These are phyloP conservation scores for Glandiceps talaboti DNA, from an alignment of 53 echinoderm and acorn worm species.

Conservation along the genomic window DNA sequence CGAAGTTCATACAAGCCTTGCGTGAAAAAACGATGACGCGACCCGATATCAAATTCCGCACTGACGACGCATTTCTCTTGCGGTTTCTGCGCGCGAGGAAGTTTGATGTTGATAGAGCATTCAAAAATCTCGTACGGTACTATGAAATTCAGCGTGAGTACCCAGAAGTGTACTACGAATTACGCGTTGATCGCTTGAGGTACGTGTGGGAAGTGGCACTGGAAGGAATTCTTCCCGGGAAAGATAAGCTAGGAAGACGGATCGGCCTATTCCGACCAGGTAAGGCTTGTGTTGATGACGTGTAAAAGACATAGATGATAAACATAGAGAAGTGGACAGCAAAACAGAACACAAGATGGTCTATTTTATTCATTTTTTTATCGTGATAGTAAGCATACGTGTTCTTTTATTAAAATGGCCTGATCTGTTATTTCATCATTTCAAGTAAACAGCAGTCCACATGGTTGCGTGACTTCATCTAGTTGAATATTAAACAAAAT, in stretches of 20 bases:
- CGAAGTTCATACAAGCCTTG: slow-evolving; percentile 37
- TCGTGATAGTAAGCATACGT: too few species aligned
- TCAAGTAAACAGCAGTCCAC: too few species aligned
- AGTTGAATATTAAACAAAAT: too few species aligned
- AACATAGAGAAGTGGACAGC: too few species aligned
- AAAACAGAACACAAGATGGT: too few species aligned
- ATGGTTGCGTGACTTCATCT: too few species aligned
- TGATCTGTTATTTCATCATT: too few species aligned
- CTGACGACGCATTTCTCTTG: slow-evolving; percentile 64
- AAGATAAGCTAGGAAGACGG: slow-evolving; percentile 61
- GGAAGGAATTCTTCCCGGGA: slow-evolving; percentile 44
- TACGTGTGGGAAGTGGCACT: slow-evolving; percentile 81
- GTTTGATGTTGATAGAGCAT: slow-evolving; percentile 85
- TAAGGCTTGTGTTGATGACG: too few species aligned
- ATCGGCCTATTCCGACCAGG: slow-evolving; percentile 71
- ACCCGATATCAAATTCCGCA: slow-evolving; percentile 63
- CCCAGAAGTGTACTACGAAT: slow-evolving; percentile 74
- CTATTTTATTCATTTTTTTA: too few species aligned
- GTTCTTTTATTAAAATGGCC: too few species aligned
- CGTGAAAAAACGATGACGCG: slow-evolving; percentile 44
- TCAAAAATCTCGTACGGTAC: slow-evolving; percentile 72
- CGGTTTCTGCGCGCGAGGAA: slow-evolving; percentile 83
- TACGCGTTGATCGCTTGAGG: slow-evolving; percentile 40
- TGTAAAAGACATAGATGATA: too few species aligned
- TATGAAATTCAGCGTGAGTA: slow-evolving; percentile 78